Conservation (phyloP, 2,888 invertebrate species). For the Atrina japonica region DNA sequence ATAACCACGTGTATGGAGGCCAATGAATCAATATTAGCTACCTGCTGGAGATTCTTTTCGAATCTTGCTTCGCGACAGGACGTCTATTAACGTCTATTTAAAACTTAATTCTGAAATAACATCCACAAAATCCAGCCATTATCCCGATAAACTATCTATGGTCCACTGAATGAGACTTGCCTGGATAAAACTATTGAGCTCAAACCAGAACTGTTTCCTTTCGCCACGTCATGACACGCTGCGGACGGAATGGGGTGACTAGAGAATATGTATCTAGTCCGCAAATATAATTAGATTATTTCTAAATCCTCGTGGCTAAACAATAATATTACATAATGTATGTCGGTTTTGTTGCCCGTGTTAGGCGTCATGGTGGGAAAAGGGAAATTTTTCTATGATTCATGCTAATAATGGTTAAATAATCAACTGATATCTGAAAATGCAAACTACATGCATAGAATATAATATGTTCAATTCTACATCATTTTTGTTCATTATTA, state of each 20-base stretch:
- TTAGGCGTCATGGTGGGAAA: too few species aligned
- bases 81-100: conserved; percentile 32
- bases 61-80: conserved; percentile 17
- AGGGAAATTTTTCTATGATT: too few species aligned
- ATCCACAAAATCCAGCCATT: conserved; percentile 30
- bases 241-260: not conserved
- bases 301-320: too few species aligned
- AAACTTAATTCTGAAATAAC: conserved; percentile 33
- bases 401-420: too few species aligned
- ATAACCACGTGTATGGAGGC: conserved; percentile 1
- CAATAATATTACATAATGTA: too few species aligned
- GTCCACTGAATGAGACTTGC: conserved; percentile 7
- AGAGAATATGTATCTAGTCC: too few species aligned
- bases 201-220: conserved; percentile 13
- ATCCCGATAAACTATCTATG: conserved; percentile 28
- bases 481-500: too few species aligned
- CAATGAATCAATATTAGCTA: not conserved
- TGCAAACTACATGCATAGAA: too few species aligned
- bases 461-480: too few species aligned
- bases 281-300: too few species aligned
- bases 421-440: too few species aligned
- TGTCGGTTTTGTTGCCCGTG: too few species aligned
- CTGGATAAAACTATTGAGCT: conserved; percentile 2
- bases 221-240: conserved; percentile 5
- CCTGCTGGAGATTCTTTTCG: conserved; percentile 4